Evolutionary conservation across 2,888 invertebrate genomes (phyloP), one percentile per base, ranked within the genome.

Genomic region (Agelastica alni): DNA sequence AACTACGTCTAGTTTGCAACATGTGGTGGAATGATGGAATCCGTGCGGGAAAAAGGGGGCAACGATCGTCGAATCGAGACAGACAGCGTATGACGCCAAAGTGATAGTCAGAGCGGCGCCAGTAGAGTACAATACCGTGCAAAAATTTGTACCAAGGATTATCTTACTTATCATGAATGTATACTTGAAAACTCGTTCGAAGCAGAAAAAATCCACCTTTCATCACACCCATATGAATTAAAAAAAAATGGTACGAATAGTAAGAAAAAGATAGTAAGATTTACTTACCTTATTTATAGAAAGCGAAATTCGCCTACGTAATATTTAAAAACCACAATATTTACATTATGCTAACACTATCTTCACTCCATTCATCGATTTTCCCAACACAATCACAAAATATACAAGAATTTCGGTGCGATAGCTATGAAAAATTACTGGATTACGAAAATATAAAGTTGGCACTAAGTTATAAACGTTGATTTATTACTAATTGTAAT

Each of bases 1-100:
- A 57, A 51, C 53, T 22, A 14, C 43, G 46, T 39, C 20, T 53
- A 49, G 58, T 61, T 61, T 55, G 60, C 60, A 61, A 64, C 64
- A 63, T 62, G 66, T 63, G 64, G 60, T 60, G 63, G 63, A 60
- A 61, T 56, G 63, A 65, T 59, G 64, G 68, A 68, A 71, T 71
- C 65, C 63, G 64, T 45, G 72, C 67, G 70, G 71, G 70, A 65
- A 62, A 43, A 65, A 63, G 62, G 68, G 70, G 67, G 70, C 64
- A 66, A 66, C 66, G 72, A 64, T 66, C 68, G 69, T 64, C 66
- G 64, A 66, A 70, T 69, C 63, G 68, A 63, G 66, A 71, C 71
- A 76, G 75, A 74, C 74, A 74, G 76, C 73, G 72, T 76, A 75
- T 77, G 77, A 77, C 77, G 77, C 77, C 77, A 77, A 73, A 72